A percentile compares a stretch with the other conserved stretches of the same genome.
Conservation (phyloP, 2,888 invertebrate species). For the Eretmocerus hayati region DNA sequence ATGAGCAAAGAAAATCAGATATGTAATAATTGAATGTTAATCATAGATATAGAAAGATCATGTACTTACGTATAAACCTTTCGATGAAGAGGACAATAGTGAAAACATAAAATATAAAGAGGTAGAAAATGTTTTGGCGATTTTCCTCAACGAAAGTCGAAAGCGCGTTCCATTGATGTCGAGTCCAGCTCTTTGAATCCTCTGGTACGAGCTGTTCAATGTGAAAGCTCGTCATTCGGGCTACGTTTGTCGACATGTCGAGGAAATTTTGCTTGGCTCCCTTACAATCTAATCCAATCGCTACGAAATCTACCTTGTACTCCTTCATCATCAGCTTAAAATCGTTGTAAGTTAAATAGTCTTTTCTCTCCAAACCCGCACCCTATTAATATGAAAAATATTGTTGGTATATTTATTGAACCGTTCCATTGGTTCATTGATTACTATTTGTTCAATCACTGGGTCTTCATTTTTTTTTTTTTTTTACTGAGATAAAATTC, state of each 20-base stretch:
- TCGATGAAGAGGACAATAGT: conserved; percentile 91
- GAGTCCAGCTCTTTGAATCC: conserved; percentile 55
- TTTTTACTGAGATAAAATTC: too few relatives aligned
- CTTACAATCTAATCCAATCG: conserved; percentile 89
- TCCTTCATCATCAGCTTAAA: conserved; percentile 96
- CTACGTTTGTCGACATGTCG: conserved; percentile 90
- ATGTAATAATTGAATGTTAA: conserved; percentile 1
- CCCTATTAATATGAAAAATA: too few relatives aligned
- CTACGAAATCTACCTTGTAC: conserved; percentile 91
- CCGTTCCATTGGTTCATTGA: too few relatives aligned
- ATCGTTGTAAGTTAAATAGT: conserved; percentile 82
- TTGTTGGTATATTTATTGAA: too few relatives aligned
- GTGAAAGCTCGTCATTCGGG: conserved; percentile 90
- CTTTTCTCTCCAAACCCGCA: conserved; percentile 83
- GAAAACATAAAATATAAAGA: conserved; percentile 91
- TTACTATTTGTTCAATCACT: too few relatives aligned
- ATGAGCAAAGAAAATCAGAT: background rate
- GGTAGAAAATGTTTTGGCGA: conserved; percentile 89
- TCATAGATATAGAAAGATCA: conserved; percentile 4
- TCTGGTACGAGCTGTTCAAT: conserved; percentile 64
- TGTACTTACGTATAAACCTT: conserved; percentile 77
- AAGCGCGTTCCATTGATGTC: conserved; percentile 76
- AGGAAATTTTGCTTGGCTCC: conserved; percentile 92
- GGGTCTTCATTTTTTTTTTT: too few relatives aligned
- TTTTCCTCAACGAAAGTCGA: conserved; percentile 93